Base-by-base conservation (phyloP, 2,888 invertebrate genomes). In the Trissolcus japonicus region DNA sequence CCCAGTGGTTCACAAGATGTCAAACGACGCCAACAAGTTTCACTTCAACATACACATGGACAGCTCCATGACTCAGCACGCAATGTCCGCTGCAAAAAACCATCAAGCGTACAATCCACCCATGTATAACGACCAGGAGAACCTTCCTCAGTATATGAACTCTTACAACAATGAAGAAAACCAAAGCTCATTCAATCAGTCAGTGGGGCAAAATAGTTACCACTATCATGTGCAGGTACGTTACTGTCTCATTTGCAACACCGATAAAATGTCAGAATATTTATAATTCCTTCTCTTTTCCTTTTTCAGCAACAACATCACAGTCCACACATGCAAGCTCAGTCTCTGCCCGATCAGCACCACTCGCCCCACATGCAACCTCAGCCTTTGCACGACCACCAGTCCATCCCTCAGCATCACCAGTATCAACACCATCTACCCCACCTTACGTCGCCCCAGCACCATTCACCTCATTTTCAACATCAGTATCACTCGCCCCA, bases 401-500 rank as follows among this genome's bases (percentile, higher is more conserved):
- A 50, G 4, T 4, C 79, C 0, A 68, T 79, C 0, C 82, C 82
- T 7, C 35, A 13, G 3, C 69, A 57, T 25, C 74, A 67, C 51
- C 75, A 76, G 50, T 63, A 71, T 11, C 82, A 80, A 48, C 76
- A 77, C 40, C 81, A 79, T 53, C 74, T 78, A 14, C 59, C 79
- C 1, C 80, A 81, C 14, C 80, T 89, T 90, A 46, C 91, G 90
- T 82, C 91, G 90, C 81, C 91, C 90, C 89, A 78, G 65, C 73
- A 73, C 72, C 79, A 65, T 17, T 16, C 62, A 0, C 48, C 69
- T n/a, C 54, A 75, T 16, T 78, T 75, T 11, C 71, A 73, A 16
- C 67, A 60, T 9, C 74, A 60, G 82, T 77, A 76, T 7, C 81
- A 78, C 6, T 73, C 76, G 6, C 65, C 66, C 7, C 91, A 91